Base-by-base conservation (phyloP, 2,888 invertebrate genomes). In the Stomorhina lunata region DNA sequence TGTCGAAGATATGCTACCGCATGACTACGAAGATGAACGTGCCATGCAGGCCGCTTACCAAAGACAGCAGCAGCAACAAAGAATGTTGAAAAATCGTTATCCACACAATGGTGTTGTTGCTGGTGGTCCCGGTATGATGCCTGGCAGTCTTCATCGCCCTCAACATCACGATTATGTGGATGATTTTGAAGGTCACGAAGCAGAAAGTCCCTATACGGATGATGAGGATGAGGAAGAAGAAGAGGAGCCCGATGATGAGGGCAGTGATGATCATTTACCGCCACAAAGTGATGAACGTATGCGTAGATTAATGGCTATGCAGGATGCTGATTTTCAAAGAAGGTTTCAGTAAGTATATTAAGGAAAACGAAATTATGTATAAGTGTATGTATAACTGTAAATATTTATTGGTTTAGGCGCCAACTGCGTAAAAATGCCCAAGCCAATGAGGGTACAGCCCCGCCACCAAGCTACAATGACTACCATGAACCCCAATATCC, bases 201-300 rank as follows among this genome's bases (percentile, higher is more conserved):
- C 86, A 45, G 88, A 88, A 25, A 84, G 82, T 61, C 80, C 79
- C n/a, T 79, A 78, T 48, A 88, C 87, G 50, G 86, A 87, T 50
- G 86, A 86, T 69, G 88, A 89, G 71, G 88, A 87, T 20, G 88
- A 89, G n/a, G 87, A 81, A 4, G 82, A 83, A 20, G 84, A 84
- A 2, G 84, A 86, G 37, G 88, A 88, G 32, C 88, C 87, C 76
- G 90, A 88, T 61, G 85, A 86, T 77, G 87, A 86, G 53, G 86
- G 85, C 68, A 87, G 86, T 82, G 84, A 87, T 55, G 88, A 87
- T 75, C 87, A 87, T 71, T 80, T 88, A 78, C 87, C 87, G 75
- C 86, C 88, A 69, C 90, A 90, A 84, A 89, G 90, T 76, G 88
- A 89, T 80, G 89, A 90, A 73, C 89, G 89, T 37, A 90, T 90